Percentiles rank a stretch among this genome's conserved stretches.
Evolutionary conservation across 92 coral and sea anemone species (phyloP).

Genomic region (Actinernus sp.): DNA sequence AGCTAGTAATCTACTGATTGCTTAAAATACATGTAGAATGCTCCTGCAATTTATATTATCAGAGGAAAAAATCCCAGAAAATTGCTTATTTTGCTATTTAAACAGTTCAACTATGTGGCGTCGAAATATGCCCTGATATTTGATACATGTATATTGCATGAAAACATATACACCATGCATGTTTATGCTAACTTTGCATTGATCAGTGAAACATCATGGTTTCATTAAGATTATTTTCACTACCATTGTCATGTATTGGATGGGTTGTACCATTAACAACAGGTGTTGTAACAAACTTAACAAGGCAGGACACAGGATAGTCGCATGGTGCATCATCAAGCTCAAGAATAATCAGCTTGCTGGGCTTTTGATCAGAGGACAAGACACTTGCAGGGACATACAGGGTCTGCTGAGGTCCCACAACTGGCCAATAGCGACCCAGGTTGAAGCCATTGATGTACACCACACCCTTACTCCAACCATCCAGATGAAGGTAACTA

Average conservation of each 20-base stretch:
- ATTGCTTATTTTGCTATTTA: no score
- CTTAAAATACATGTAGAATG: no score
- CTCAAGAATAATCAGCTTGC: slow-evolving; percentile 72
- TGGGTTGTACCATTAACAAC: slow-evolving; percentile 79
- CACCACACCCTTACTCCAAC: slow-evolving; percentile 94
- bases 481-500: slow-evolving; percentile 77
- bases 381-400: slow-evolving; percentile 91
- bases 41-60: no score
- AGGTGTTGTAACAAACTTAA: slow-evolving; percentile 76
- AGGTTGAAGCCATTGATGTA: slow-evolving; percentile 89
- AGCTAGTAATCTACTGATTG: no score
- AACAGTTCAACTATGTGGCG: no score
- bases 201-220: no score
- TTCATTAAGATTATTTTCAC: no score
- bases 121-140: no score
- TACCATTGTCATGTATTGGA: slow-evolving; percentile 62
- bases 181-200: no score
- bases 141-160: no score
- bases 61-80: no score
- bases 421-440: slow-evolving; percentile 97
- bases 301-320: slow-evolving; percentile 74
- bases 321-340: slow-evolving; percentile 91
- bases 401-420: slow-evolving; percentile 91
- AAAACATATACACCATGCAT: no score
- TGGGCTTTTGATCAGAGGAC: slow-evolving; percentile 46